These are phyloP conservation scores for Hylomyscus alleni DNA, from an alignment of 2,797 vertebrate genomes.

Conservation along the genomic window DNA sequence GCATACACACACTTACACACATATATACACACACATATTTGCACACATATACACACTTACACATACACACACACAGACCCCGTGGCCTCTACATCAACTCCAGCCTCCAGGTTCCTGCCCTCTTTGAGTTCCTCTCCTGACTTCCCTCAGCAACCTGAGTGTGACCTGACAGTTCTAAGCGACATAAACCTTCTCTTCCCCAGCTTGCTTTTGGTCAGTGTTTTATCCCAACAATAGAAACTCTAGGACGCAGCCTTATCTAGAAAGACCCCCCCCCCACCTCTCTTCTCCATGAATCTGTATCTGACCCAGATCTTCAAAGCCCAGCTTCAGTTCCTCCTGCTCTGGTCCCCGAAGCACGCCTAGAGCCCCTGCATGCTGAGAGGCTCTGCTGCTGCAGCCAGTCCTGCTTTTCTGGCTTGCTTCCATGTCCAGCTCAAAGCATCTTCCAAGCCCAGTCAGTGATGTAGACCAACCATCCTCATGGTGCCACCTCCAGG, in stretches of 20 bases:
- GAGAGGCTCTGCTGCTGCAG: fast-evolving
- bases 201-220: not conserved
- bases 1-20: no score
- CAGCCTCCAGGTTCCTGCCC: not conserved
- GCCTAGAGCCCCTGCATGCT: fast-evolving
- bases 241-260: not conserved
- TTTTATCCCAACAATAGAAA: not conserved
- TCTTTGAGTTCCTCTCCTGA: not conserved
- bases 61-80: not conserved
- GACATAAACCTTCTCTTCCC: not conserved
- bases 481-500: not conserved
- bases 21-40: not conserved
- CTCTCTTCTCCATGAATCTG: not conserved
- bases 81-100: not conserved
- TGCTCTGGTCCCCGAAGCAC: fast-evolving
- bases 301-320: not conserved
- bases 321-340: not conserved
- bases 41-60: not conserved
- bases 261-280: not conserved
- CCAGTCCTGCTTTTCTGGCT: fast-evolving
- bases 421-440: fast-evolving
- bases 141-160: not conserved
- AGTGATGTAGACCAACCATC: not conserved
- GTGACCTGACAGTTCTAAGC: not conserved
- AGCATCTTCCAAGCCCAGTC: not conserved